Percentiles rank a stretch among this genome's conserved stretches.
phyloP scores from a whole-genome alignment of 2,113 vertebrate genomes.

The Petromus typicus region DNA sequence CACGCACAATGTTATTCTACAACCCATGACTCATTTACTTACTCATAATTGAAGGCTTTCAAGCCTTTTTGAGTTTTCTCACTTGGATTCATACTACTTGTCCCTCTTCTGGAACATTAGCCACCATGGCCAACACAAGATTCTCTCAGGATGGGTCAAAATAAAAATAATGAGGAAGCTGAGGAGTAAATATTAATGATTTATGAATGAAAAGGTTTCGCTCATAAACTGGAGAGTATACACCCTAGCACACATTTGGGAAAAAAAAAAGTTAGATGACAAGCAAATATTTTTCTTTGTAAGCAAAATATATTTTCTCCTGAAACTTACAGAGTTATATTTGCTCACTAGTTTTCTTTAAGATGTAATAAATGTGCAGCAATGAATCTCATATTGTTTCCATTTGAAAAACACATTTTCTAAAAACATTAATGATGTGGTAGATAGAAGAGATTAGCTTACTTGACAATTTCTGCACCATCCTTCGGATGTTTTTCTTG shows the following conservation, averaged over 20 bases:
- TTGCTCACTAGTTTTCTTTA: conserved; percentile 22
- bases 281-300: conserved; percentile 4
- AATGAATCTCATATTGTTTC: background rate
- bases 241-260: background rate
- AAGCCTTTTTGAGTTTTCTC: conserved; percentile 26
- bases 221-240: background rate
- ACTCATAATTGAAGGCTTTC: background rate
- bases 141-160: conserved; percentile 29
- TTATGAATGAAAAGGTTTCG: conserved; percentile 29
- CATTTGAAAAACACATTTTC: conserved; percentile 24
- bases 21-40: background rate
- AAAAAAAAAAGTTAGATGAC: background rate
- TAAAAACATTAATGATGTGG: conserved; percentile 32
- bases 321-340: background rate
- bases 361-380: background rate
- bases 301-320: conserved; percentile 4
- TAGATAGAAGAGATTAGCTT: conserved; percentile 32
- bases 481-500: background rate
- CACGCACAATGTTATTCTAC: conserved; percentile 35
- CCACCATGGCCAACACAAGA: conserved; percentile 14
- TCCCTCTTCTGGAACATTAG: conserved; percentile 19
- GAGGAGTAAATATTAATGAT: background rate
- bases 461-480: background rate
- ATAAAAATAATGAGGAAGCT: conserved; percentile 28
- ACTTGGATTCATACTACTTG: conserved; percentile 42